Evolutionary conservation across 2,888 invertebrate species (phyloP), one percentile per base, ranked within the genome.

Genomic region (Oscheius sp.): DNA sequence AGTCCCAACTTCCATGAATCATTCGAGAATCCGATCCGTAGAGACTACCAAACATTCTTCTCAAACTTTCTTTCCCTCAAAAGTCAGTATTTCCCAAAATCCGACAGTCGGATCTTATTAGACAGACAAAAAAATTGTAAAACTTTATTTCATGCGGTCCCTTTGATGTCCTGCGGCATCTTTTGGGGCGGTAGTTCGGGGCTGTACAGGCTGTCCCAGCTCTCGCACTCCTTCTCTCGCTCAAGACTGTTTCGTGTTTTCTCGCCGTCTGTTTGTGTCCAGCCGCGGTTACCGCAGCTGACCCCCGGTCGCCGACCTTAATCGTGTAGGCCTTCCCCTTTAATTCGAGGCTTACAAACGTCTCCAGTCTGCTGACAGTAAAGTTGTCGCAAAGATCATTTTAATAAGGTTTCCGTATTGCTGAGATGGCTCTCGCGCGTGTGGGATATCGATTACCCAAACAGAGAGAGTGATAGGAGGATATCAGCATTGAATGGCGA

Each of bases 231-330:
- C 32, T 37, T 9, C n/a, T 10, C 47, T 59, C 70, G 58, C 58
- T 70, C 70, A 50, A 70, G 70, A 70, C 58, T 70, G 70, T 70
- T 70, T 70, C 70, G 70, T 70, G 70, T 70, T 70, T 70, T 70
- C 70, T 70, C 70, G 58, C 70, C 51, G 55, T 57, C 57, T 70
- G 58, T 70, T 70, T 70, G 70, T 59, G 58, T 48, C 58, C 70
- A 59, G 55, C 66, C 66, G 62, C 63, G 63, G 66, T 68, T 55
- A 68, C 68, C 70, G 59, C 70, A 29, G 70, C 21, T 11, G 21
- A 58, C 48, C 29, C 70, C 21, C 21, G 21, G 21, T 21, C 21
- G 21, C 21, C 58, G 47, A 47, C 58, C 58, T 42, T 70, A 70
- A 70, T 70, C 70, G 70, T 58, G 70, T 70, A 70, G 58, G 42